Evolutionary conservation across 2,113 vertebrate genomes (phyloP), one percentile per base, ranked within the genome.

Genomic region (Ceyx margarethae): DNA sequence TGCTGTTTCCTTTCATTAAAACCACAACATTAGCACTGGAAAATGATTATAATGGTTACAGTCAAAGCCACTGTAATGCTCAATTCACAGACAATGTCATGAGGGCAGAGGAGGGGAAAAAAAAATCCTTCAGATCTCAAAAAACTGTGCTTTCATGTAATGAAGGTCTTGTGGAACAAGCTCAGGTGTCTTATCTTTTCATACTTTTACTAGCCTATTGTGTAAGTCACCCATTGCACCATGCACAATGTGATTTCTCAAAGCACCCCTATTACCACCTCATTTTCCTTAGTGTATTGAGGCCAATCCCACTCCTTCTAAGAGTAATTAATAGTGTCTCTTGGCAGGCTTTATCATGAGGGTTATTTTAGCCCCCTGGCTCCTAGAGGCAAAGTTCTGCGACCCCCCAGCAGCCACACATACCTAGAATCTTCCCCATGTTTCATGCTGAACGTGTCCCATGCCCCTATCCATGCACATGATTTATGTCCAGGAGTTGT

Each of bases 31-130:
- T 97, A 98, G 96, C 95, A 94, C 95, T 96, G 97, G 97, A 98
- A 97, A 97, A 96, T 87, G 95, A 97, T 97, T 98, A 97, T 96
- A 97, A 96, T 97, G 97, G 97, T 98, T 98, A 98, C 95, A 98
- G 98, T 98, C 98, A 98, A 98, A 98, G 97, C 97, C 98, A 97
- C 98, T 98, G 97, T 97, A 97, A 98, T 97, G 96, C 61, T 91
- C 66, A 93, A 77, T 93, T 94, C 94, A 94, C 94, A 91, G 84
- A 74, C 60, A 95, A 76, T 75, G 93, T 90, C 42, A 58, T 1
- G 19, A 93, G 65, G 76, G 79, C 54, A 82, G 20, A n/a, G 61
- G 48, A 62, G 29, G 73, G 68, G 68, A 66, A 74, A 62, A 91
- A 71, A 9, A 23, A 31, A 26, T 33, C 45, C 58, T 94, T 78